Conservation (phyloP, 2,797 vertebrate species). For the Hafferia zeledoni region DNA sequence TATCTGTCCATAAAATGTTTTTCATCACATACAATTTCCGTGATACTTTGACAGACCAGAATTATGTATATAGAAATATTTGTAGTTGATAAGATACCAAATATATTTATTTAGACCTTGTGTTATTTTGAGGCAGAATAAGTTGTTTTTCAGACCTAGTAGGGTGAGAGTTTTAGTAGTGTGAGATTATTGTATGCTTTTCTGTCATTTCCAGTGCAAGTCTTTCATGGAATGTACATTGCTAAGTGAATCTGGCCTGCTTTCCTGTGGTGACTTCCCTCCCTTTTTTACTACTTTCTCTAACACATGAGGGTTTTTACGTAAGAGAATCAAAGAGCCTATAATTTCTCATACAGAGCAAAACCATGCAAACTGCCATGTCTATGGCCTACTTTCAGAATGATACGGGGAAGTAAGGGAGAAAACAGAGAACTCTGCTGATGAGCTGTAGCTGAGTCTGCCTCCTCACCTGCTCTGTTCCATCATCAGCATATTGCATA, state of each 20-base stretch:
- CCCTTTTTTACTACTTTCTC: background rate
- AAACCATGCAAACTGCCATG: background rate
- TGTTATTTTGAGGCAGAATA: constrained; percentile 60
- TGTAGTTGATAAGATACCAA: constrained; percentile 65
- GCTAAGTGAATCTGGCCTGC: background rate
- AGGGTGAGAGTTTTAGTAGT: background rate
- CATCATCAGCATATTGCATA: background rate
- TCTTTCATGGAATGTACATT: background rate
- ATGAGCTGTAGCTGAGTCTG: background rate
- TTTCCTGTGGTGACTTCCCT: background rate
- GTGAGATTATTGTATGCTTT: constrained; percentile 32
- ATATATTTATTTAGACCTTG: constrained; percentile 53
- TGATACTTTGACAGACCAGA: constrained; percentile 58
- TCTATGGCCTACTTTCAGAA: background rate
- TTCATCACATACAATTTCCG: constrained; percentile 36
- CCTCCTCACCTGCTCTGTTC: background rate
- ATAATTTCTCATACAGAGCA: background rate
- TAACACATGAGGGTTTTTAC: background rate
- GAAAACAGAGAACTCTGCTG: background rate
- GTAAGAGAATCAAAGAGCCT: background rate
- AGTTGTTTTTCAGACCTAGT: constrained; percentile 39
- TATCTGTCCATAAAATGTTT: constrained; percentile 30
- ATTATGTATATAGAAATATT: constrained; percentile 66
- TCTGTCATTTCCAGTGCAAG: background rate
- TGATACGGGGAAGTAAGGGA: background rate